Percentiles rank a stretch among this genome's conserved stretches.
These are phyloP conservation scores for Hyperoodon ampullatus DNA, from an alignment of 2,113 vertebrate species.

Conservation along the genomic window DNA sequence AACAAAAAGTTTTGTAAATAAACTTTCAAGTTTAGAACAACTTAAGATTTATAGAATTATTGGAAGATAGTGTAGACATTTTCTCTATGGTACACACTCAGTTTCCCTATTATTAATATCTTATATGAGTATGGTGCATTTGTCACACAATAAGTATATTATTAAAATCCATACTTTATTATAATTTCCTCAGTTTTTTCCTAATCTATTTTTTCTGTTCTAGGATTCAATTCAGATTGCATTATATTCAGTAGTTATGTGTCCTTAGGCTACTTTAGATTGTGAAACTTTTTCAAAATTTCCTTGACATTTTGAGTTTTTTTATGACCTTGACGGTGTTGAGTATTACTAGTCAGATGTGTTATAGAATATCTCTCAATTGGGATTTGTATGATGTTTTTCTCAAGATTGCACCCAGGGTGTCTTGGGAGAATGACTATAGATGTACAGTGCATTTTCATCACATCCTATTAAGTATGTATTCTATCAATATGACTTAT, in stretches of 20 bases:
- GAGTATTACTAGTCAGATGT: background rate
- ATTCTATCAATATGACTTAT: background rate
- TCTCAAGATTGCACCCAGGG: background rate
- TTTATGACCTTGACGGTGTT: background rate
- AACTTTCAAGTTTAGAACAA: background rate
- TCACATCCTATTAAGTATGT: background rate
- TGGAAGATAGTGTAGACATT: background rate
- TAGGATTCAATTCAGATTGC: background rate
- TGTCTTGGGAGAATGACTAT: background rate
- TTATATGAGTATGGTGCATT: background rate
- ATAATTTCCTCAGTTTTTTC: background rate
- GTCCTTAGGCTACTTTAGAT: background rate
- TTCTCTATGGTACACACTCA: background rate
- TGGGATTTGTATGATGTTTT: background rate
- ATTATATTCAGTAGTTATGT: background rate
- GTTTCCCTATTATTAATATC: background rate
- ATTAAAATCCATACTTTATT: background rate
- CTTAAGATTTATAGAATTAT: background rate
- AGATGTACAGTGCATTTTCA: background rate
- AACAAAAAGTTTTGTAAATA: background rate
- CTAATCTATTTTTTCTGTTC: background rate
- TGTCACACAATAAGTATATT: background rate
- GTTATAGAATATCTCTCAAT: background rate
- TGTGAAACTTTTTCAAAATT: background rate
- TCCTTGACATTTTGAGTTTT: background rate